These are phyloP conservation scores for Drosophila melanogaster DNA, from an alignment of 1,140 invertebrate species.

Conservation along the genomic window Release_6_plus_ISO1_MT NC_004354.4:8096001-8096500, in stretches of 20 bases:
- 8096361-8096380: conserved; percentile 7
- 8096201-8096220: conserved; percentile 7
- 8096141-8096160: conserved; percentile 34
- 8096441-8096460: conserved; percentile 25
- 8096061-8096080: conserved; percentile 22
- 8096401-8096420: neutral
- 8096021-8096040: conserved; percentile 11
- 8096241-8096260: conserved; percentile 13
- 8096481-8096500: conserved; percentile 45
- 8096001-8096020: conserved; percentile 41
- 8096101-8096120: conserved; percentile 45
- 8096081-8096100: conserved; percentile 39
- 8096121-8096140: conserved; percentile 15
- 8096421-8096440: neutral
- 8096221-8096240: conserved; percentile 5
- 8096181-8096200: conserved; percentile 25
- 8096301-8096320: conserved; percentile 48
- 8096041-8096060: conserved; percentile 2
- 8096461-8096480: conserved; percentile 40
- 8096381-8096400: conserved; percentile 2
- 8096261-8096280: conserved; percentile 27
- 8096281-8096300: conserved; percentile 40
- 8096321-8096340: conserved; percentile 46
- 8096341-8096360: conserved; percentile 49
- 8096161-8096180: conserved; percentile 43